A percentile compares a stretch with the other conserved stretches of the same genome.
These are phyloP conservation scores for Mungos mungo DNA, from an alignment of 2,113 vertebrate genomes.

Conservation along the genomic window DNA sequence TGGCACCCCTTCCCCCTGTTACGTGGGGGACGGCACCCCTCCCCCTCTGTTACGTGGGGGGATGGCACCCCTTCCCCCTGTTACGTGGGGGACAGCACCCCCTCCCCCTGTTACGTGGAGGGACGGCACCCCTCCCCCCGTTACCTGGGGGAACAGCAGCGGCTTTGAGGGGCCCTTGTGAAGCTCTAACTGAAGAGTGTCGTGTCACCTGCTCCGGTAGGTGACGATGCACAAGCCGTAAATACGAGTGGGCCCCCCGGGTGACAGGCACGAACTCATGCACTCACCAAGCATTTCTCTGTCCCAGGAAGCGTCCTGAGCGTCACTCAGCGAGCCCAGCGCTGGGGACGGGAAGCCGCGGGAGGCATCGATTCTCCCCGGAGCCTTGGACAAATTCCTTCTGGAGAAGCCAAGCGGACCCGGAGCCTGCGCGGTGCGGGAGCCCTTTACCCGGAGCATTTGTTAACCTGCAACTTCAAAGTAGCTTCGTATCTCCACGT, in stretches of 20 bases:
- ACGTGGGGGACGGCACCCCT: too few species aligned
- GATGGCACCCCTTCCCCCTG: too few species aligned
- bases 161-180: too few species aligned
- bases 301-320: rapidly evolving
- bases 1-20: rapidly evolving
- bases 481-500: rapidly evolving
- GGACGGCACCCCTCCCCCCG: too few species aligned
- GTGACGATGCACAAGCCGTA: neutral
- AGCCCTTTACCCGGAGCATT: too few species aligned
- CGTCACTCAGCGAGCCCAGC: rapidly evolving
- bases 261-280: rapidly evolving
- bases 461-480: too few species aligned
- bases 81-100: too few species aligned
- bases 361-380: rapidly evolving
- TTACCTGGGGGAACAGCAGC: too few species aligned
- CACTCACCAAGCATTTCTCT: rapidly evolving
- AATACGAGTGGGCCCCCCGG: rapidly evolving
- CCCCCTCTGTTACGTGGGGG: too few species aligned
- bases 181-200: neutral
- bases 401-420: neutral
- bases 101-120: too few species aligned
- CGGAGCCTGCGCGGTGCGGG: too few species aligned
- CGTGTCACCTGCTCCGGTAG: rapidly evolving
- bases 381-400: rapidly evolving
- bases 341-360: rapidly evolving